Conservation (phyloP, 2,797 vertebrate genomes). For the Fistularia tabacaria region DNA sequence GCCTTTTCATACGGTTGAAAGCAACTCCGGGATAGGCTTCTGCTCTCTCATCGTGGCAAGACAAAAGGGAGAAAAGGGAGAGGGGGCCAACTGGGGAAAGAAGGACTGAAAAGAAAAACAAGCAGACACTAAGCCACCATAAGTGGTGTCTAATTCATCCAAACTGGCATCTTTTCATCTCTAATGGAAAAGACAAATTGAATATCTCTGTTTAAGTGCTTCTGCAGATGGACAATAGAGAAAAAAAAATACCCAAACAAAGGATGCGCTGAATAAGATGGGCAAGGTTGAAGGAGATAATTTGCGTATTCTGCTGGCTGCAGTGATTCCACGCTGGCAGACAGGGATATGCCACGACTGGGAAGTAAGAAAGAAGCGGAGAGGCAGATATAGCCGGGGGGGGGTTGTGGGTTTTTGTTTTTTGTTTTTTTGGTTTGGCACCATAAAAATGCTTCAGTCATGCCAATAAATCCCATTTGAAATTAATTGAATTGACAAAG, state of each 20-base stretch:
- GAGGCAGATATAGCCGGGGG: conserved; percentile 46
- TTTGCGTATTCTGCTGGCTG: conserved; percentile 54
- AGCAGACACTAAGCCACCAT: conserved; percentile 5
- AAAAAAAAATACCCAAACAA: conserved; percentile 31
- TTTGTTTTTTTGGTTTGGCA: conserved; percentile 57
- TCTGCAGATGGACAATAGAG: conserved; percentile 49
- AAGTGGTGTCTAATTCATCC: conserved; percentile 27
- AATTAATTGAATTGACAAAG: conserved; percentile 74
- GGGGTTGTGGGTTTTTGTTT: conserved; percentile 32
- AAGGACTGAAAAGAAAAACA: conserved; percentile 13
- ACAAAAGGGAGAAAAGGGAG: conserved; percentile 24
- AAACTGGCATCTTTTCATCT: conserved; percentile 37
- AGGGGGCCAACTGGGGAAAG: conserved; percentile 19
- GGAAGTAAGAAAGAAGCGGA: conserved; percentile 49
- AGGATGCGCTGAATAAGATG: conserved; percentile 25
- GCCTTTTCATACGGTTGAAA: conserved; percentile 28
- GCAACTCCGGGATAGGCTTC: conserved; percentile 33
- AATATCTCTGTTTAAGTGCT: conserved; percentile 46
- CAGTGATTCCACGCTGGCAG: conserved; percentile 59
- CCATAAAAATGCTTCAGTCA: conserved; percentile 59
- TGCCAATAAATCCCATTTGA: conserved; percentile 74
- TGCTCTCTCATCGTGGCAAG: conserved; percentile 29
- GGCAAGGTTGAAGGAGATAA: conserved; percentile 26
- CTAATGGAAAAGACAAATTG: conserved; percentile 38
- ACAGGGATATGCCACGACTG: conserved; percentile 45